Evolutionary conservation across 2,113 vertebrate species (phyloP).

Genomic region (Zosterops hypoxanthus): DNA sequence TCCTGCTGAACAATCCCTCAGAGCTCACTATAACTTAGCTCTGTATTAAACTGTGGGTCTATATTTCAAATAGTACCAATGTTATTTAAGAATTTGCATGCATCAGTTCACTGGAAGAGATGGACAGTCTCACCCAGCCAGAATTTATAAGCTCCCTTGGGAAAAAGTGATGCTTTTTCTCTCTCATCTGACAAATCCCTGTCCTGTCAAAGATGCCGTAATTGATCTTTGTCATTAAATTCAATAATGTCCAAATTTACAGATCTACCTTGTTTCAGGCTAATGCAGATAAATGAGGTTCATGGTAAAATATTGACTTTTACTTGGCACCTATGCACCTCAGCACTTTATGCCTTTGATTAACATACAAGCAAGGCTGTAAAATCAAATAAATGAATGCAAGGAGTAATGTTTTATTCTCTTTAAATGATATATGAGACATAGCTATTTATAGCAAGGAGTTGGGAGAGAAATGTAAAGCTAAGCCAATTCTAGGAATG

Average conservation of each 20-base stretch:
- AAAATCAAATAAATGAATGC: slow-evolving; percentile 59
- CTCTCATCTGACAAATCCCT: slow-evolving; percentile 27
- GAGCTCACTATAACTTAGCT: neutral
- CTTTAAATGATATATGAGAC: slow-evolving; percentile 66
- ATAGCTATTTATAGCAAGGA: slow-evolving; percentile 30
- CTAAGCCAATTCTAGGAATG: slow-evolving; percentile 39
- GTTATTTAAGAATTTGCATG: neutral
- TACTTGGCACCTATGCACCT: slow-evolving; percentile 61
- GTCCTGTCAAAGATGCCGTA: slow-evolving; percentile 49
- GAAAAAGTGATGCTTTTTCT: slow-evolving; percentile 4
- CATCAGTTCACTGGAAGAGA: neutral
- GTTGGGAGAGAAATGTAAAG: slow-evolving; percentile 25
- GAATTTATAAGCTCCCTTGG: slow-evolving; percentile 38
- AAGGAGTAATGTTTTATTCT: slow-evolving; percentile 53
- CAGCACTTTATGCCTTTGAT: slow-evolving; percentile 71
- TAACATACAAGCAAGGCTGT: slow-evolving; percentile 64
- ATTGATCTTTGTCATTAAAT: slow-evolving; percentile 74
- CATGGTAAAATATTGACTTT: slow-evolving; percentile 71
- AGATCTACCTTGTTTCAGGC: slow-evolving; percentile 66
- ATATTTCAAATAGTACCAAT: neutral
- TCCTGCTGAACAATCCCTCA: neutral
- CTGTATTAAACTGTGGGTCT: neutral
- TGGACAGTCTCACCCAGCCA: neutral
- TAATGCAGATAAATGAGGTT: slow-evolving; percentile 75
- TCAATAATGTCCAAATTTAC: slow-evolving; percentile 67